These are phyloP conservation scores for Branchellion lobata DNA, from an alignment of 2,888 invertebrate species.

Conservation along the genomic window DNA sequence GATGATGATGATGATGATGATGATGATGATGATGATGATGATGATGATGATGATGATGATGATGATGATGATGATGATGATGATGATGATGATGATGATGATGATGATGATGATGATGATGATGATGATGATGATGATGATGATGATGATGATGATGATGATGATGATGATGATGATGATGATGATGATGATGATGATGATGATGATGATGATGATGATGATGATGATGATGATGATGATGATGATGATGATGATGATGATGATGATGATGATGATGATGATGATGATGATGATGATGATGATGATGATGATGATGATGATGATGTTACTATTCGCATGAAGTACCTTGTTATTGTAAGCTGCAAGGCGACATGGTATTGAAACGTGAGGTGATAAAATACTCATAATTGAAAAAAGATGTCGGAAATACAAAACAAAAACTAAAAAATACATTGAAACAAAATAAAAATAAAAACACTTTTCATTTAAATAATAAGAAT, in stretches of 20 bases:
- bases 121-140: slow-evolving; percentile 18
- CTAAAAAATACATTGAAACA: no score
- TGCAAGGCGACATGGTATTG: no score
- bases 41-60: slow-evolving; percentile 33
- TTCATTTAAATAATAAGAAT: no score
- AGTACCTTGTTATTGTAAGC: no score
- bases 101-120: slow-evolving; percentile 36
- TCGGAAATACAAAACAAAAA: no score
- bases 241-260: slow-evolving; percentile 35
- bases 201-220: slow-evolving; percentile 25
- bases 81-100: slow-evolving; percentile 37
- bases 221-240: slow-evolving; percentile 29
- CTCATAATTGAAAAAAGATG: no score
- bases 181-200: slow-evolving; percentile 33
- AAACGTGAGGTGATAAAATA: no score
- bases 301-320: slow-evolving; percentile 10
- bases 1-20: slow-evolving; percentile 35
- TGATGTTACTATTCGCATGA: no score
- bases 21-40: slow-evolving; percentile 31
- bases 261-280: slow-evolving; percentile 28
- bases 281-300: slow-evolving; percentile 29
- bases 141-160: slow-evolving; percentile 33
- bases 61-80: slow-evolving; percentile 29
- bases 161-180: slow-evolving; percentile 40
- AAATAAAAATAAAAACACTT: no score